Percentiles rank a stretch among this genome's conserved stretches.
These are phyloP conservation scores for Lucilia sericata DNA, from an alignment of 1,140 invertebrate species.

Conservation along the genomic window DNA sequence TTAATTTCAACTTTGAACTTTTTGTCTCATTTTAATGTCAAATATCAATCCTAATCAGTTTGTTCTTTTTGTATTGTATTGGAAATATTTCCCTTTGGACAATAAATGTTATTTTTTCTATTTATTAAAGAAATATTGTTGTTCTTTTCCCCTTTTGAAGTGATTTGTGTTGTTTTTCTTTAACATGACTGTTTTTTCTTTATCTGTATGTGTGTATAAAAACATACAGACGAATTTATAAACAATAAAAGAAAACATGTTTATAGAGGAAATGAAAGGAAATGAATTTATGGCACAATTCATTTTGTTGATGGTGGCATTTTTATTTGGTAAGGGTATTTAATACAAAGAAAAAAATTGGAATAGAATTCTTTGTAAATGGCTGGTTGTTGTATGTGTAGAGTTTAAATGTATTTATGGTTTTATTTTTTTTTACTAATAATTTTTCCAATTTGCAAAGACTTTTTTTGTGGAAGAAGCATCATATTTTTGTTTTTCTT, in stretches of 20 bases:
- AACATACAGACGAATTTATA: background rate
- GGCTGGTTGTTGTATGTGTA: too few species aligned
- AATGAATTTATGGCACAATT: constrained; percentile 37
- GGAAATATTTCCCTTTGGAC: background rate
- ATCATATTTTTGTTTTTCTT: too few species aligned
- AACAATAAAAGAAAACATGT: constrained; percentile 9
- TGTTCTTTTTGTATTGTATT: background rate
- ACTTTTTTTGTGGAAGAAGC: too few species aligned
- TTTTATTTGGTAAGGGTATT: background rate
- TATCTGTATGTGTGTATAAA: background rate
- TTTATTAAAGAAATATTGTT: constrained; percentile 18
- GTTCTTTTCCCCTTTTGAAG: too few species aligned
- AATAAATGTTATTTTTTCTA: background rate
- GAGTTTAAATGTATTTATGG: too few species aligned
- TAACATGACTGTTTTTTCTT: background rate
- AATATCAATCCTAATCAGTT: background rate
- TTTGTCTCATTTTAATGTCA: background rate
- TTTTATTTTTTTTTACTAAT: too few species aligned
- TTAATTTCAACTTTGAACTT: background rate
- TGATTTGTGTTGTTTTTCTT: background rate
- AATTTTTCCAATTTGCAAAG: too few species aligned
- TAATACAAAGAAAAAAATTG: background rate
- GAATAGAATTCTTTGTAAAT: too few species aligned
- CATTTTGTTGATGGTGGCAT: background rate
- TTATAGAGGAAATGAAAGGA: constrained; percentile 26